Evolutionary conservation across 2,113 vertebrate genomes (phyloP).

Genomic region (Ovis canadensis): DNA sequence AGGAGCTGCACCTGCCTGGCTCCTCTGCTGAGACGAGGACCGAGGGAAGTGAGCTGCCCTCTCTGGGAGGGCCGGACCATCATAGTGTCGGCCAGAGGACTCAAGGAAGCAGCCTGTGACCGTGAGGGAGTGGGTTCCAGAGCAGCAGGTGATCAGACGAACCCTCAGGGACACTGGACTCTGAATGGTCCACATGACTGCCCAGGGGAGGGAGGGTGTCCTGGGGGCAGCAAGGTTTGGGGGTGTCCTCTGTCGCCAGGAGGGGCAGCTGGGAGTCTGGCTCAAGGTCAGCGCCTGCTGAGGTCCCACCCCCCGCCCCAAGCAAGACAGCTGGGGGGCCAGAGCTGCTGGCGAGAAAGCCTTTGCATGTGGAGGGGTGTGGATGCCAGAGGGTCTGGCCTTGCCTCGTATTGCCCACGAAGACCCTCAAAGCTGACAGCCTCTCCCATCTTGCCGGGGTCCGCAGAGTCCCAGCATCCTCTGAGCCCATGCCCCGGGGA

Average conservation of each 20-base stretch:
- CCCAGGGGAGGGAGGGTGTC: too few species aligned
- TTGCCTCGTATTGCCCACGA: too few species aligned
- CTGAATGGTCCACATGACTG: neutral
- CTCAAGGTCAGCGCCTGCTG: neutral
- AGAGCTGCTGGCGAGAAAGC: neutral
- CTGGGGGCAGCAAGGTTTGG: too few species aligned
- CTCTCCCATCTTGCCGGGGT: rapidly evolving
- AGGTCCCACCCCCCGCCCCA: too few species aligned
- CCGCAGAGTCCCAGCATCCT: neutral
- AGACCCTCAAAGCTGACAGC: neutral
- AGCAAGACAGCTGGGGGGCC: rapidly evolving
- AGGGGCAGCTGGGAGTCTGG: neutral
- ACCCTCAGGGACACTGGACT: neutral
- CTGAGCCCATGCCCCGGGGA: neutral
- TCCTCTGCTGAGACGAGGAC: neutral
- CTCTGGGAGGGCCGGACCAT: neutral
- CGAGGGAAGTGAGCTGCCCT: neutral
- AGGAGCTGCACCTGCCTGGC: neutral
- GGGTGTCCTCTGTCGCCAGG: rapidly evolving
- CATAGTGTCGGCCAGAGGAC: neutral
- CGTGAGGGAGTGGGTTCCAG: neutral
- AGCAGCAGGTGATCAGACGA: neutral
- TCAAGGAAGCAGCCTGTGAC: neutral
- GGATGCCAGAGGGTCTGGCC: rapidly evolving
- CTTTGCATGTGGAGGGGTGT: neutral